Base-by-base conservation (phyloP, 1,140 invertebrate genomes). In the Diorhabda elongata region DNA sequence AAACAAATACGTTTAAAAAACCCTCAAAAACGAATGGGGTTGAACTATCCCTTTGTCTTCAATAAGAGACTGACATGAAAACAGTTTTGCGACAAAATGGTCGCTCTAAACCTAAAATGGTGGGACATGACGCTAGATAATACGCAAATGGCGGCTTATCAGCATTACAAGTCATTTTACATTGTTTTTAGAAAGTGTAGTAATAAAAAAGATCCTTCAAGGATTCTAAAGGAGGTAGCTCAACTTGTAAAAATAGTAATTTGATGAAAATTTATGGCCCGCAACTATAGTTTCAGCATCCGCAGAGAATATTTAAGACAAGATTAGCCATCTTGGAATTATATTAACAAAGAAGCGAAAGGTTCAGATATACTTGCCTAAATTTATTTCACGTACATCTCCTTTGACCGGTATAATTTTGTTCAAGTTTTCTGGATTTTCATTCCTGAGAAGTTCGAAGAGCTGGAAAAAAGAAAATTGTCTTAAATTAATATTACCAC, bases 381-480 rank as follows among this genome's bases (percentile, higher is more conserved):
- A 74, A 2, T 84, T 85, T 11, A 86, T 74, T 63, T 87, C 76
- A 52, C 85, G 83, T 2, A 92, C 86, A 81, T 98, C 94, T 3
- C 96, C 96, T 45, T 76, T 78, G 1, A 98, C 84, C 0, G 91
- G 86, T 60, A 89, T 85, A 4, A 98, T 81, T 81, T 97, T 96
- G 2, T 88, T 77, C 3, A 83, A 81, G 4, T 77, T 56, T 3
- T 77, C 77, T 3, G 87, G 87, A 41, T 80, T 82, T 52, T 84
- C 80, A 44, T 82, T 78, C 61, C 84, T 84, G 4, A 89, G 75
- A 63, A 81, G 82, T 42, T 83, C 79, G 73, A 88, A 90, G 3
- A 88, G 42, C 59, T 61, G 59, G 8, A 61, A 61, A 26, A 61
- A 61, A 5, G 56, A 11, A 57, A 26, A 26, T 26, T 26, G 26